Conservation (phyloP, 2,888 invertebrate species). For the Drosophila imparisetae region DNA sequence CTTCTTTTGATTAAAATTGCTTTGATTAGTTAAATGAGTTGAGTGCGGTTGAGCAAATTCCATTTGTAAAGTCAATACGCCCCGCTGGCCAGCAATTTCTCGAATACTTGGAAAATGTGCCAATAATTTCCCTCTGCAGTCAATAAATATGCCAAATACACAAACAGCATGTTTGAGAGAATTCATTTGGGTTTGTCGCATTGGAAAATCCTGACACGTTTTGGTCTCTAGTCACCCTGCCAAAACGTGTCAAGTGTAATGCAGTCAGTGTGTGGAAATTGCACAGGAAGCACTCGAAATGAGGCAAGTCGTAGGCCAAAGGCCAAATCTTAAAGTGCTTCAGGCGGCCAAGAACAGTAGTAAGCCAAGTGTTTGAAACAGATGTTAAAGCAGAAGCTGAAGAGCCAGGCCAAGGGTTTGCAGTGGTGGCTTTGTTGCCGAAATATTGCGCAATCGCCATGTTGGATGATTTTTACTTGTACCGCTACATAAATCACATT, state of each 20-base stretch:
- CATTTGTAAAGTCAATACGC: conserved; percentile 64
- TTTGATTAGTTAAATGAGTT: conserved; percentile 77
- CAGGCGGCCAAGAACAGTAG: conserved; percentile 4
- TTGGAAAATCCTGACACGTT: conserved; percentile 40
- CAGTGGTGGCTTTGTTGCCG: conserved; percentile 8
- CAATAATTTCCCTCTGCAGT: conserved; percentile 59
- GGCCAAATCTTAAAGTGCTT: conserved; percentile 25
- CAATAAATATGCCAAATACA: conserved; percentile 66
- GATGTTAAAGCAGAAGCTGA: background rate
- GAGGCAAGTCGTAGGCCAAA: conserved; percentile 32
- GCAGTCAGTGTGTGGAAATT: conserved; percentile 59
- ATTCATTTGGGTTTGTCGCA: conserved; percentile 27
- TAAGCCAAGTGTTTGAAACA: conserved; percentile 30
- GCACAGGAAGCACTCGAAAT: conserved; percentile 49
- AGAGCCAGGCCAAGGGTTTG: conserved; percentile 43
- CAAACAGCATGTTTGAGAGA: conserved; percentile 2
- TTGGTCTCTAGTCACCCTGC: conserved; percentile 18
- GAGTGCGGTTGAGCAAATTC: conserved; percentile 44
- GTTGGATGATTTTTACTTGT: conserved; percentile 20
- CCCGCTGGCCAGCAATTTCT: conserved; percentile 9
- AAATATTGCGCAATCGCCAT: conserved; percentile 55
- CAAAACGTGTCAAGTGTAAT: conserved; percentile 76
- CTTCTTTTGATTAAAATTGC: conserved; percentile 74
- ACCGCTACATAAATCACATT: conserved; percentile 52
- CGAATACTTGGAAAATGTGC: conserved; percentile 44